phyloP scores from a whole-genome alignment of 2,888 invertebrate genomes.

The Eueremaeus valkanovi region DNA sequence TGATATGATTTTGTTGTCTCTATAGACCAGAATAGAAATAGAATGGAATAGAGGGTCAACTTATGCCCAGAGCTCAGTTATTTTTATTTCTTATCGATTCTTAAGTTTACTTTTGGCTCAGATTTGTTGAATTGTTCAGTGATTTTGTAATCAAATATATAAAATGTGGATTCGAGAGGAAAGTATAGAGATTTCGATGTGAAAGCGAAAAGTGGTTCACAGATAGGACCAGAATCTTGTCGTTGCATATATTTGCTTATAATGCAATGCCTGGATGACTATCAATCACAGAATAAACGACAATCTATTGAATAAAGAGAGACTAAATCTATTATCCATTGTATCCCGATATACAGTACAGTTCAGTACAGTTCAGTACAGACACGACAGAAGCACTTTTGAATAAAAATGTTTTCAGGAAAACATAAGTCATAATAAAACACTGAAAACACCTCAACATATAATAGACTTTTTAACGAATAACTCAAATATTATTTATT shows the following conservation, averaged over 20 bases:
- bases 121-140: constrained; percentile 3
- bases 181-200: neutral
- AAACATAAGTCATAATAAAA: neutral
- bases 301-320: constrained; percentile 9
- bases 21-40: too few species aligned
- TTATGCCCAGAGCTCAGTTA: neutral
- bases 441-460: constrained; percentile 2
- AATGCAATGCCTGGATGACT: neutral
- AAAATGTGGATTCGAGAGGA: neutral
- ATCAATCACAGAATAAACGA: constrained; percentile 20
- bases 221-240: constrained; percentile 15
- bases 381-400: too few species aligned
- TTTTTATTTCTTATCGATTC: neutral
- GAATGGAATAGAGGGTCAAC: neutral
- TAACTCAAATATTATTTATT: neutral
- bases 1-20: neutral
- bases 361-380: neutral
- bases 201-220: neutral
- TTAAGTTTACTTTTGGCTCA: neutral
- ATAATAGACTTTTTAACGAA: neutral
- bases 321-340: constrained; percentile 9
- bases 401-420: neutral
- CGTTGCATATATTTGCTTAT: neutral
- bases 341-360: too few species aligned
- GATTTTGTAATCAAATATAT: constrained; percentile 25